Base-by-base conservation (phyloP, 1,140 invertebrate genomes). In the Aphaenogaster rudis region DNA sequence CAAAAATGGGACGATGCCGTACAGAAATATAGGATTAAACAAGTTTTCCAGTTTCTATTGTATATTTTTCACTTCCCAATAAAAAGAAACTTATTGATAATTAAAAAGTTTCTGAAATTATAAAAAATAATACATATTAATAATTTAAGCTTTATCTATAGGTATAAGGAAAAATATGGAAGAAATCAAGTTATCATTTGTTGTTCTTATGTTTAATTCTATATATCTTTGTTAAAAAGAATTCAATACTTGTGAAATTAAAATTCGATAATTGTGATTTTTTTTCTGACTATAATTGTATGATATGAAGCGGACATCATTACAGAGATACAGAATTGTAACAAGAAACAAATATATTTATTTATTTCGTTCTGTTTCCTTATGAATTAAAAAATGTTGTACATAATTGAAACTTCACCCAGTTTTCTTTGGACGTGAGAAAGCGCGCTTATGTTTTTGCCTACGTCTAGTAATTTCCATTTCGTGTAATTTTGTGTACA, bases 401-500 rank as follows among this genome's bases (percentile, higher is more conserved):
- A 81, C 17, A 79, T 71, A 86, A 33, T 64, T 48, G 17, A 28
- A 54, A 64, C 50, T 88, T 94, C 96, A 97, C 61, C 94, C 96
- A 86, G 95, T 94, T 95, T 97, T 97, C 80, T 96, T 96, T 36
- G 97, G 97, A 88, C 96, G 96, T 4, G 96, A 92, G 92, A 98
- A 97, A 2, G 96, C 95, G 77, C 96, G 96, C 93, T 97, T 97
- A 66, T 97, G 96, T 88, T 97, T 97, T 80, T 96, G 94, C 86
- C 97, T 97, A 90, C 96, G 97, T 72, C 97, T 96, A 80, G 96
- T 95, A 17, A 97, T 91, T 90, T 98, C 97, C 82, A 98, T 91
- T 85, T 97, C 96, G 90, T 97, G 96, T n/a, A 98, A 93, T 92
- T 98, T 96, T 42, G 96, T 96, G 90, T 97, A 96, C 15, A 99